Evolutionary conservation across 2,113 vertebrate genomes (phyloP).

Genomic region (Hyperopisus bebe): DNA sequence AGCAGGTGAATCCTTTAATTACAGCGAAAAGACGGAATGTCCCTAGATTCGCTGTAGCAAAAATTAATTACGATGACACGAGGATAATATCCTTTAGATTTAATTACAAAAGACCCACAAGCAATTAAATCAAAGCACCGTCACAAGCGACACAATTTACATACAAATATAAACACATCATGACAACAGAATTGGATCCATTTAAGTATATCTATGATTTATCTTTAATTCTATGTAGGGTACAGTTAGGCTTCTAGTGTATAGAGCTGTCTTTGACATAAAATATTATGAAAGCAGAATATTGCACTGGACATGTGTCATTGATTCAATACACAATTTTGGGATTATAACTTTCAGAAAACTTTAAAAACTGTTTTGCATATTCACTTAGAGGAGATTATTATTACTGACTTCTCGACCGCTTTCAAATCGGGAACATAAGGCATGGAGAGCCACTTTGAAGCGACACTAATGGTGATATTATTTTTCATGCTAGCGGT

Average conservation of each 20-base stretch:
- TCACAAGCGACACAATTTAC: background rate
- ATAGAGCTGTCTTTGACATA: background rate
- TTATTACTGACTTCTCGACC: constrained; percentile 31
- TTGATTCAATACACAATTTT: background rate
- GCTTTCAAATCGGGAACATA: background rate
- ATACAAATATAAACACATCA: background rate
- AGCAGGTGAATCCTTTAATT: background rate
- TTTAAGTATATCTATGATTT: background rate
- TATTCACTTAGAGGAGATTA: background rate
- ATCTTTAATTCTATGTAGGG: background rate
- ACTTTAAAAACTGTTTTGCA: background rate
- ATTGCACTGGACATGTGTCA: background rate
- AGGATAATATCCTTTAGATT: constrained; percentile 32
- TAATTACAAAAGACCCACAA: constrained; percentile 36
- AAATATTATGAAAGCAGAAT: background rate
- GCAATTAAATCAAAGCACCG: constrained; percentile 24
- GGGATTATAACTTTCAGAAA: background rate
- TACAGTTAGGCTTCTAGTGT: background rate
- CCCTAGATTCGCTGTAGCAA: background rate
- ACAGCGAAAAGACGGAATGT: background rate
- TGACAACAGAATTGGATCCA: background rate
- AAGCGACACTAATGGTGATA: background rate
- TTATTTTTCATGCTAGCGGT: background rate
- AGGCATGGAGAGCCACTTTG: background rate
- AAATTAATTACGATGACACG: constrained; percentile 25